Conservation (phyloP, 2,888 invertebrate genomes). For the Eupeodes luniger region DNA sequence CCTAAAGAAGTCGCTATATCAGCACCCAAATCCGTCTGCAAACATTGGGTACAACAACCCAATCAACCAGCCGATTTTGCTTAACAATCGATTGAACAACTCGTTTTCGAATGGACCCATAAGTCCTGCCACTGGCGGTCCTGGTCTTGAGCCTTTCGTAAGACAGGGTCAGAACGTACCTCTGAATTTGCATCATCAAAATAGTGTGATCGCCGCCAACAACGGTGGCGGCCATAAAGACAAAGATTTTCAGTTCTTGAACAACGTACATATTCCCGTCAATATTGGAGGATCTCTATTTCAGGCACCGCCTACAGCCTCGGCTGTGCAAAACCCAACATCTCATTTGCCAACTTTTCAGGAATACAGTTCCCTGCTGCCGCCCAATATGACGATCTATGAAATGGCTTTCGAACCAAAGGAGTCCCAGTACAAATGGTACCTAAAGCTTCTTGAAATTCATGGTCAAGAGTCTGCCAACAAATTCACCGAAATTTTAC, state of each 20-base stretch:
- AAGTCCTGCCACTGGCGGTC: constrained; percentile 79
- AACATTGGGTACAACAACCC: constrained; percentile 65
- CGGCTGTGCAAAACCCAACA: constrained; percentile 78
- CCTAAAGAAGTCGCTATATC: constrained; percentile 63
- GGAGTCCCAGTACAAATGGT: constrained; percentile 86
- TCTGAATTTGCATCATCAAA: constrained; percentile 75
- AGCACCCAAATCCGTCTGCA: constrained; percentile 55
- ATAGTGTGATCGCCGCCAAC: constrained; percentile 73
- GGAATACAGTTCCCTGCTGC: constrained; percentile 84
- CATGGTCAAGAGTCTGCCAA: constrained; percentile 86
- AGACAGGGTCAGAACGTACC: constrained; percentile 76
- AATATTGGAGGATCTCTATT: constrained; percentile 79
- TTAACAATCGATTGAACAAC: constrained; percentile 80
- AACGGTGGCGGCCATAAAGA: constrained; percentile 79
- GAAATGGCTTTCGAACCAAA: constrained; percentile 86
- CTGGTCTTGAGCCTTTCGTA: constrained; percentile 79
- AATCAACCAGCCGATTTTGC: constrained; percentile 79
- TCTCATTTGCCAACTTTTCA: constrained; percentile 75
- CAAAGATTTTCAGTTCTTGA: constrained; percentile 86
- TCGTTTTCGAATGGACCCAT: constrained; percentile 83
- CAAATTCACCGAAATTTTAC: constrained; percentile 85
- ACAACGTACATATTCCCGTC: constrained; percentile 85
- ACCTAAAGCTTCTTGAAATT: constrained; percentile 85
- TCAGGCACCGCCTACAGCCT: constrained; percentile 76
- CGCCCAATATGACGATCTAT: constrained; percentile 86